Percentiles rank a stretch among this genome's conserved stretches.
These are phyloP conservation scores for Onychostruthus taczanowskii DNA, from an alignment of 2,113 vertebrate genomes.

Conservation along the genomic window DNA sequence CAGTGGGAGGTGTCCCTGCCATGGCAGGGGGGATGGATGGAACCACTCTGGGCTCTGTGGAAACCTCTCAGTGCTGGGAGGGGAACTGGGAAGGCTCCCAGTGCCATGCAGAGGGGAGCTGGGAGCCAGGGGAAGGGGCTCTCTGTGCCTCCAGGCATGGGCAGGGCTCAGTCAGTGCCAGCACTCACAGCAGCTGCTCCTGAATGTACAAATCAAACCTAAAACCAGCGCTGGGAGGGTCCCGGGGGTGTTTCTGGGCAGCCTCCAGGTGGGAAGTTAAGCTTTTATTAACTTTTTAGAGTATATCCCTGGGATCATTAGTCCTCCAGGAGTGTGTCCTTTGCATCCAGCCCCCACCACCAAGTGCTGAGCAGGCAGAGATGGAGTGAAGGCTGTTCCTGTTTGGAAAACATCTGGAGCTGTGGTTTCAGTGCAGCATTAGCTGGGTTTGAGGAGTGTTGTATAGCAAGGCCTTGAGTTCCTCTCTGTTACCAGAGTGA, in stretches of 20 bases:
- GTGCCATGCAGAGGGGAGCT: fast-evolving
- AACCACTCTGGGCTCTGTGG: fast-evolving
- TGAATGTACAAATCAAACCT: neutral
- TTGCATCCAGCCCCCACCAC: neutral
- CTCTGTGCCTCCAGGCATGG: fast-evolving
- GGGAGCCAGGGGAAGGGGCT: neutral
- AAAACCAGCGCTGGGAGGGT: neutral
- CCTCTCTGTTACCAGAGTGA: neutral
- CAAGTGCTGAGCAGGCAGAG: neutral
- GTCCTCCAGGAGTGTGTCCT: neutral
- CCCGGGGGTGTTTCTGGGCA: neutral
- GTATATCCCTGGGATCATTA: neutral
- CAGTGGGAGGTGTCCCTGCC: neutral
- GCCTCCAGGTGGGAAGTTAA: neutral
- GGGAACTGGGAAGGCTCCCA: neutral
- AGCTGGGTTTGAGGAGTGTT: neutral
- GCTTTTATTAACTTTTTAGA: neutral
- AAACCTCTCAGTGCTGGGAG: neutral
- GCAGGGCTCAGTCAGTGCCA: neutral
- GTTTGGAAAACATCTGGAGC: neutral
- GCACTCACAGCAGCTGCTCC: neutral
- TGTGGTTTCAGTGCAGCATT: neutral
- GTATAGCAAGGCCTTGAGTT: neutral
- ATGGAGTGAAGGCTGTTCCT: fast-evolving
- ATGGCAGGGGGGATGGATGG: neutral